Evolutionary conservation across 2,113 vertebrate species (phyloP).

Genomic region (Setophaga petechia): DNA sequence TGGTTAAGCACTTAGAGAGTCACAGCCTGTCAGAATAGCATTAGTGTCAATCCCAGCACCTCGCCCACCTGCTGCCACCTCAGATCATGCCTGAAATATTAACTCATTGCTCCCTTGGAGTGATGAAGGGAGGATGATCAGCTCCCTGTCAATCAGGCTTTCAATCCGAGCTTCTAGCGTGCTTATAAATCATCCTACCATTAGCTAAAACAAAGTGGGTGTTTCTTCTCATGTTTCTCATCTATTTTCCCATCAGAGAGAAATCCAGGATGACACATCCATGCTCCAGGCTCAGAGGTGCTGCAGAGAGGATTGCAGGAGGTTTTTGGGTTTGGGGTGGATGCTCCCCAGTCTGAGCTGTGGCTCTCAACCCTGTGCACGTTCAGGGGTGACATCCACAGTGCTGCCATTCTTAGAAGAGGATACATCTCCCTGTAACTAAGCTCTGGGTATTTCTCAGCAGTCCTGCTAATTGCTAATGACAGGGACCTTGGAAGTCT

Average conservation of each 20-base stretch:
- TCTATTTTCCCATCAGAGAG: background rate
- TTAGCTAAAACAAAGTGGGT: conserved; percentile 33
- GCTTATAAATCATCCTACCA: background rate
- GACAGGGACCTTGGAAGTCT: background rate
- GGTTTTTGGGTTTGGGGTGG: background rate
- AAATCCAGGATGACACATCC: background rate
- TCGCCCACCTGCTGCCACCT: conserved; percentile 6
- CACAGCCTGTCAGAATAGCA: conserved; percentile 27
- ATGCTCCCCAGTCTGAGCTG: background rate
- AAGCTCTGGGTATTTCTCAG: background rate
- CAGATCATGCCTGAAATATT: background rate
- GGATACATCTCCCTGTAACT: background rate
- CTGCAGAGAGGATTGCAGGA: background rate
- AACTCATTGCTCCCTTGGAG: background rate
- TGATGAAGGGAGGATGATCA: background rate
- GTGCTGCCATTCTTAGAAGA: fast-evolving
- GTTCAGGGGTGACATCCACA: background rate
- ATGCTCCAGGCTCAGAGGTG: background rate
- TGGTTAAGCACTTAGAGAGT: background rate
- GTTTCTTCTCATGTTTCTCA: background rate
- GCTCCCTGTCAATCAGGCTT: conserved; percentile 10
- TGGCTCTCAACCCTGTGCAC: background rate
- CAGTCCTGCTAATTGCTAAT: background rate
- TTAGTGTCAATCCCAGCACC: conserved; percentile 17
- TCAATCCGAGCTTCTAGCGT: background rate